These are phyloP conservation scores for Bucco capensis DNA, from an alignment of 2,113 vertebrate species.

Conservation along the genomic window DNA sequence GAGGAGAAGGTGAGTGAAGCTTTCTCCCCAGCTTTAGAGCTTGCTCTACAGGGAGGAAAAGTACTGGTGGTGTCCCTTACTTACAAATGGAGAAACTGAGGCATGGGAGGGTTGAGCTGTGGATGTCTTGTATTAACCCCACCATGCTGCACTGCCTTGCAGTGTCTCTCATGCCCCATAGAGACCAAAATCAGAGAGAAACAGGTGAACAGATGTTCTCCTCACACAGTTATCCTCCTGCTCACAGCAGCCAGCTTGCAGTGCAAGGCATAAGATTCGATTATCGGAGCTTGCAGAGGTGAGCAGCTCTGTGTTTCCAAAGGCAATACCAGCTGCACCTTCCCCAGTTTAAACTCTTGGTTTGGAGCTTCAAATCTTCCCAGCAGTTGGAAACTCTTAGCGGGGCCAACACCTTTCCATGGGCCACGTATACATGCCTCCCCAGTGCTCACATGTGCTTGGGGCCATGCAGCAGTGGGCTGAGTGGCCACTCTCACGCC, in stretches of 20 bases:
- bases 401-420: neutral
- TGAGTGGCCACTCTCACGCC: accelerated
- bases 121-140: neutral
- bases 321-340: neutral
- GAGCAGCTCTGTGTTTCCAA: neutral
- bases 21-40: neutral
- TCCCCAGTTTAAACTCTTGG: neutral
- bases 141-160: neutral
- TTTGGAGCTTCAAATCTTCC: neutral
- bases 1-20: neutral
- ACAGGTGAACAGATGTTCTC: neutral
- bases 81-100: neutral
- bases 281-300: neutral
- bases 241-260: accelerated
- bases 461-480: neutral
- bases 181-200: neutral
- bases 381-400: neutral
- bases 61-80: neutral
- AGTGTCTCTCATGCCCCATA: accelerated
- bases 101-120: neutral
- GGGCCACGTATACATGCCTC: neutral
- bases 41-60: neutral
- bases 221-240: neutral
- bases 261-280: neutral
- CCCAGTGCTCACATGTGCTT: neutral